Evolutionary conservation across 2,888 invertebrate genomes (phyloP).

Genomic region (Eutolmus rufibarbis): DNA sequence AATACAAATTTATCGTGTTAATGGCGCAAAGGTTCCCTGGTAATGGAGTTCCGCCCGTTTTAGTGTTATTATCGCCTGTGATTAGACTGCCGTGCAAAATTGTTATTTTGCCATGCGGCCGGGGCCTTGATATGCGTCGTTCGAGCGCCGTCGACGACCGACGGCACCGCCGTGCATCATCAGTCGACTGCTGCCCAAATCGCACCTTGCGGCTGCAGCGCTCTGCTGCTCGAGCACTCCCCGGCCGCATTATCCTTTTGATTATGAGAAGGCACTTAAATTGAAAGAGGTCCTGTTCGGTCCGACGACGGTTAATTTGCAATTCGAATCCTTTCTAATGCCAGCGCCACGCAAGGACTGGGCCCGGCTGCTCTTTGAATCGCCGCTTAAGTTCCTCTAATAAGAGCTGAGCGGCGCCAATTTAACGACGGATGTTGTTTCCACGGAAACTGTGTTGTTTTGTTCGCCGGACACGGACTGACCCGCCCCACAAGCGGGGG

Average conservation of each 20-base stretch:
- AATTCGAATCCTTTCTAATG: neutral
- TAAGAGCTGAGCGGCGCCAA: conserved; percentile 17
- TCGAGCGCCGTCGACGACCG: neutral
- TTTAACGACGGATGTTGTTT: neutral
- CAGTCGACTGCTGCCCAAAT: neutral
- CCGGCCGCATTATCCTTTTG: neutral
- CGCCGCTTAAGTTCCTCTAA: neutral
- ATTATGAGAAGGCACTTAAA: conserved; percentile 18
- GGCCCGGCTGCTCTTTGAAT: neutral
- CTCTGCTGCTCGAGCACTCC: neutral
- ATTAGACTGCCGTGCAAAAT: conserved; percentile 46
- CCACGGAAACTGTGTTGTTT: neutral
- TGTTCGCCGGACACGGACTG: neutral
- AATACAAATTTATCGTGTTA: conserved; percentile 47
- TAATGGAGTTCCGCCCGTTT: conserved; percentile 46
- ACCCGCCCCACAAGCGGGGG: neutral
- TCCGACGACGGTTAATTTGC: neutral
- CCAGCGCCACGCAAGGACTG: neutral
- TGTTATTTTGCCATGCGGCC: conserved; percentile 44
- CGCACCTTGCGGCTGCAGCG: neutral
- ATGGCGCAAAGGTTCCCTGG: conserved; percentile 39
- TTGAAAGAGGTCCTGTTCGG: neutral
- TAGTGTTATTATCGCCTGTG: conserved; percentile 47
- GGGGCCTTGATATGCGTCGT: neutral
- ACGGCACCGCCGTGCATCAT: neutral